These are phyloP conservation scores for Pogonophryne albipinna DNA, from an alignment of 2,797 vertebrate genomes.

Conservation along the genomic window DNA sequence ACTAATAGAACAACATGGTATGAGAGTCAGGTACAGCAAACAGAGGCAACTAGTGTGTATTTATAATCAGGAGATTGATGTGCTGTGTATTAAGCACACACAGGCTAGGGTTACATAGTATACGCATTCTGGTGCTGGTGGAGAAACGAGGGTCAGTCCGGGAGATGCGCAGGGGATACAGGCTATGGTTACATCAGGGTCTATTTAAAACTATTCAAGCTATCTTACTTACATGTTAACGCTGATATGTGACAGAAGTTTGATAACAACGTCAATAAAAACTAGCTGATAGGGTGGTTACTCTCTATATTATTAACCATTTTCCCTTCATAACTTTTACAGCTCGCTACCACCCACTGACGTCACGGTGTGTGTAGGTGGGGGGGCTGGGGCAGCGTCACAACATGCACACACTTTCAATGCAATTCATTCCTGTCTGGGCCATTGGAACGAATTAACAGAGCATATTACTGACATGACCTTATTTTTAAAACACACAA, in stretches of 20 bases:
- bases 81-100: not conserved
- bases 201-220: not conserved
- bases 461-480: not conserved
- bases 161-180: too few species aligned
- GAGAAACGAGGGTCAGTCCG: not conserved
- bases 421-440: not conserved
- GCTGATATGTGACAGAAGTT: not conserved
- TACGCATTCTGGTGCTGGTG: not conserved
- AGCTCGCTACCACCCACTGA: not conserved
- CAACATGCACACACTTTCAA: not conserved
- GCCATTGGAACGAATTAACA: not conserved
- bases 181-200: not conserved
- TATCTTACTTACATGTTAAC: not conserved
- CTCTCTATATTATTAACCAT: not conserved
- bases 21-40: not conserved
- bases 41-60: too few species aligned
- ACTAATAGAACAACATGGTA: slow-evolving; percentile 10
- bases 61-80: too few species aligned
- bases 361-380: not conserved
- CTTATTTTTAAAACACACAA: not conserved
- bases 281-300: not conserved
- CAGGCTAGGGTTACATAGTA: not conserved
- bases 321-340: not conserved
- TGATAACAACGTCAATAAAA: not conserved
- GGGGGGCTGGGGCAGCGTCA: not conserved